Base-by-base conservation (phyloP, 2,113 vertebrate species). In the Petrocephalus microphthalmus region DNA sequence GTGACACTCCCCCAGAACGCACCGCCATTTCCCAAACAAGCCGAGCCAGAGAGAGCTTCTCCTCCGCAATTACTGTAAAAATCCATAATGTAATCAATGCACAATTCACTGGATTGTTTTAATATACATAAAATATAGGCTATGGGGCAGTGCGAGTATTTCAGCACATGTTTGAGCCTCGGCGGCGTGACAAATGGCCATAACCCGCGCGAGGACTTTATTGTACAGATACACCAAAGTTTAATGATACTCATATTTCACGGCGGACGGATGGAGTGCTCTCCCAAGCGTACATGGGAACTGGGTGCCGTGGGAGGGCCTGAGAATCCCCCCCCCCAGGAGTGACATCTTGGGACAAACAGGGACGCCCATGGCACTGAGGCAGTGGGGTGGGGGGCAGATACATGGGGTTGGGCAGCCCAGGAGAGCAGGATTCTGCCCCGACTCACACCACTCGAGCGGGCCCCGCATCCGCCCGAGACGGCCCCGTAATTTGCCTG, bases 81-180 rank as follows among this genome's bases (percentile, higher is more conserved):
- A 95, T 96, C 95, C 89, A 96, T 96, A 95, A 82, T 89, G 93
- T 94, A 94, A 95, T 95, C 94, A 95, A 95, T 96, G 94, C 90
- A 93, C 94, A 95, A 95, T 95, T 92, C 94, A 93, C 92, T 93
- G 93, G 92, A 95, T 95, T 95, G 94, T 95, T 92, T 95, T 95
- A 94, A 95, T 93, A 93, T 92, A 91, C 91, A 94, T 92, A 94
- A 94, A 95, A 95, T 94, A 94, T 93, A 92, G 91, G 93, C 92
- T 89, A 91, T 89, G 89, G 60, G 3, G 90, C 89, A 88, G 51
- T 90, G 84, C 85, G 88, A 81, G 85, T 71, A 90, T 64, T 74
- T 87, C 42, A 87, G 84, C 85, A 89, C 91, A 91, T 87, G 84
- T 93, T 92, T 89, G 88, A 91, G 93, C 94, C 90, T 92, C 90